A percentile compares a stretch with the other conserved stretches of the same genome.
phyloP scores from a whole-genome alignment of 2,113 vertebrate genomes.

The Epinephelus cyanopodus region DNA sequence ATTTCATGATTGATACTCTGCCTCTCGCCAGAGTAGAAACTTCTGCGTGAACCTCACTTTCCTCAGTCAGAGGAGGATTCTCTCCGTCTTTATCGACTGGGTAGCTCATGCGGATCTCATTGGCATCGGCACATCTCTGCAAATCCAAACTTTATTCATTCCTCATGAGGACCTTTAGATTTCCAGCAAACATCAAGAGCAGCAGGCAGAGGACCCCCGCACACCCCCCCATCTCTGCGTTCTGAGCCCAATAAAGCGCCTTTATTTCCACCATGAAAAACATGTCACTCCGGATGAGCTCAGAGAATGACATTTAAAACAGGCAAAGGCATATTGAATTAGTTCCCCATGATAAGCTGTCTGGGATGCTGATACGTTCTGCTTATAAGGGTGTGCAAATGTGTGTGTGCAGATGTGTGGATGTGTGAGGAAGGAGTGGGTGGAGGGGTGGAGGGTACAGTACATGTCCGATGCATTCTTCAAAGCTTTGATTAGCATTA shows the following conservation, averaged over 20 bases:
- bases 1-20: slow-evolving; percentile 30
- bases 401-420: slow-evolving; percentile 7
- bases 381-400: slow-evolving; percentile 39
- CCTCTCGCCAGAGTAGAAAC: slow-evolving; percentile 27
- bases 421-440: neutral
- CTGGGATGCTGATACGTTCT: slow-evolving; percentile 69
- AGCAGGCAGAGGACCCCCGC: slow-evolving; percentile 25
- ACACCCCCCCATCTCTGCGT: slow-evolving; percentile 22
- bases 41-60: slow-evolving; percentile 33
- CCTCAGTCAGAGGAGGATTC: slow-evolving; percentile 41
- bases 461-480: slow-evolving; percentile 56
- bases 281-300: slow-evolving; percentile 85
- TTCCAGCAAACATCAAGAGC: slow-evolving; percentile 54
- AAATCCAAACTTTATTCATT: slow-evolving; percentile 68
- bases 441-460: neutral
- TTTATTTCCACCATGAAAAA: slow-evolving; percentile 84
- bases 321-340: slow-evolving; percentile 84
- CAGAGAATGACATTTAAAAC: slow-evolving; percentile 87
- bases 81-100: slow-evolving; percentile 30
- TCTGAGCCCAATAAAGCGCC: slow-evolving; percentile 78
- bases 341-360: slow-evolving; percentile 84
- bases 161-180: slow-evolving; percentile 77
- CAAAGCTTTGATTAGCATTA: slow-evolving; percentile 69
- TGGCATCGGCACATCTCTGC: slow-evolving; percentile 53
- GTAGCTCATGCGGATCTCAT: slow-evolving; percentile 53